Percentiles rank a stretch among this genome's conserved stretches.
Evolutionary conservation across 2,113 vertebrate genomes (phyloP).

Genomic region (Eptatretus burgeri): DNA sequence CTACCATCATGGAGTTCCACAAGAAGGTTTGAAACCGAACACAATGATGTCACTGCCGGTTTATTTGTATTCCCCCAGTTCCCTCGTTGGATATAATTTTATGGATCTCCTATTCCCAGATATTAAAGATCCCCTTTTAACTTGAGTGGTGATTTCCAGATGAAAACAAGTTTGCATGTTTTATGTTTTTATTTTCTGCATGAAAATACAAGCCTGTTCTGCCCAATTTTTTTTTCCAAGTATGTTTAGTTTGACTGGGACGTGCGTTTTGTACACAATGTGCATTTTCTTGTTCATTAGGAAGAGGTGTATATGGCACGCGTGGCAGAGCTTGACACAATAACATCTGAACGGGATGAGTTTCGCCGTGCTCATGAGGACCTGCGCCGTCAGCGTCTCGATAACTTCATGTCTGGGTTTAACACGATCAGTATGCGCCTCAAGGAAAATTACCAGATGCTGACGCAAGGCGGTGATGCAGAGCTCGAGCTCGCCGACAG

Average conservation of each 20-base stretch:
- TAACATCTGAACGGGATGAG: constrained; percentile 41
- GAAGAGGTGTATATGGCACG: constrained; percentile 66
- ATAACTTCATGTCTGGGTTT: constrained; percentile 88
- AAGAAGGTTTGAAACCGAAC: constrained; percentile 30
- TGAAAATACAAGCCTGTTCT: background rate
- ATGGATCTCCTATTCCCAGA: too few relatives aligned
- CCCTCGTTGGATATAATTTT: too few relatives aligned
- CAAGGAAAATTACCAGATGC: constrained; percentile 98
- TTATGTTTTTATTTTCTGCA: background rate
- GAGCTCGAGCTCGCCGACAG: constrained; percentile 90
- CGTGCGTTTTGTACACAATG: background rate
- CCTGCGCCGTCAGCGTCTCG: constrained; percentile 57
- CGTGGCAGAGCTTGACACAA: constrained; percentile 51
- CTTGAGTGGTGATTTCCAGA: too few relatives aligned
- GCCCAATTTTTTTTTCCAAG: constrained; percentile 1
- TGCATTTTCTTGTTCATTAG: constrained; percentile 16
- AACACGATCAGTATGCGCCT: constrained; percentile 79
- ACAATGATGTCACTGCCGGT: too few relatives aligned
- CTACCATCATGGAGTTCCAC: constrained; percentile 48
- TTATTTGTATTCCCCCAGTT: too few relatives aligned
- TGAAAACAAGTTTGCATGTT: too few relatives aligned
- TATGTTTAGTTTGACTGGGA: background rate
- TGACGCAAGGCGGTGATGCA: constrained; percentile 71
- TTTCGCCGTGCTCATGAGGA: constrained; percentile 53
- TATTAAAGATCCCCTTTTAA: too few relatives aligned